Base-by-base conservation (phyloP, 2,888 invertebrate genomes). In the Eurytoma adleriae region DNA sequence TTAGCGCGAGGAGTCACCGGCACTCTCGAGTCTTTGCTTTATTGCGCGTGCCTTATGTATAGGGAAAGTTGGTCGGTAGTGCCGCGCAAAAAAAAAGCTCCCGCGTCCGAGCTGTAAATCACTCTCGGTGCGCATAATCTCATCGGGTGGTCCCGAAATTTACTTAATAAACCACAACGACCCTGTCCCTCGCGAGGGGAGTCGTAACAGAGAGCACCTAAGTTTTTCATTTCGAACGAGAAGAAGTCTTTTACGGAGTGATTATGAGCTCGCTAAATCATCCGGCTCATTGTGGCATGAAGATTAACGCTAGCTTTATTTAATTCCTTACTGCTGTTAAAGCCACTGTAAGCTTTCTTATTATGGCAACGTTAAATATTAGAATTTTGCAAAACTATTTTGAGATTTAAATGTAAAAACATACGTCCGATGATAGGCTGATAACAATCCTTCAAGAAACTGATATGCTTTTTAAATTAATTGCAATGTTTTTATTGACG, bases 1-100 rank as follows among this genome's bases (percentile, higher is more conserved):
- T 64, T 64, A 64, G 64, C 40, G 48, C 13, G 59, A 13, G 24
- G 27, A 40, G 64, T 48, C 54, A 16, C 54, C 16, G 54, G 54
- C 14, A n/a, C 54, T 54, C 54, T n/a, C 48, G 64, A 64, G 40
- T 64, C 18, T 40, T 64, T 64, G 64, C 64, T 64, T 64, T 64
- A 64, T 64, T 64, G 64, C 64, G 64, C 18, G 64, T 30, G 40
- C 40, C 64, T 40, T 64, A 64, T 40, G 40, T 40, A 40, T 5
- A 40, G 40, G 40, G 40, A 40, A 40, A 40, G 40, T 40, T 40
- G 40, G 40, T 40, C 40, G 40, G 4, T 40, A 40, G 40, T 40
- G 40, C 40, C n/a, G 18, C 40, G 40, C 64, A 40, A 40, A 40
- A 40, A 40, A 7, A 40, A 40, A 40, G 27, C 62, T 62, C 30